A percentile compares a stretch with the other conserved stretches of the same genome.
Evolutionary conservation across 2,113 vertebrate species (phyloP).

Genomic region (Corynorhinus townsendii): DNA sequence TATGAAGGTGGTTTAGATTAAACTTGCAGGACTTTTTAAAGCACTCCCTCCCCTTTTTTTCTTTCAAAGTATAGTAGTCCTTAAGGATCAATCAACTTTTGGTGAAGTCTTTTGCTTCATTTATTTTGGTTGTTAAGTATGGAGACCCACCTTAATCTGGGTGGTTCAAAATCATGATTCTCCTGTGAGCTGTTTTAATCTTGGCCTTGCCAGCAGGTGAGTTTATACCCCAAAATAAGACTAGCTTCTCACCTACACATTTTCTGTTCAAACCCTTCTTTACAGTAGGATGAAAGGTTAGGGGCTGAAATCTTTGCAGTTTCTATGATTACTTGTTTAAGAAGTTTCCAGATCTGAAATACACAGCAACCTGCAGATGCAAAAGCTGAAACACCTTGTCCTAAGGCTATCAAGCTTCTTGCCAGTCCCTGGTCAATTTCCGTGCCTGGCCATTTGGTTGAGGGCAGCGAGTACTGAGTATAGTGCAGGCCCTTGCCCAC

Average conservation of each 20-base stretch:
- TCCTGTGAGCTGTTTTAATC: not conserved
- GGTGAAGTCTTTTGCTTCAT: no score
- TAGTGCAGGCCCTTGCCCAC: no score
- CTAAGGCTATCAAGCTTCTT: not conserved
- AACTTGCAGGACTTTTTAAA: no score
- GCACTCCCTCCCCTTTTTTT: no score
- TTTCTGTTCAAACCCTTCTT: no score
- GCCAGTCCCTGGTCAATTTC: not conserved
- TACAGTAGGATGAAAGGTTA: not conserved
- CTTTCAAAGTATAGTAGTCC: no score
- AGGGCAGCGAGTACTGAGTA: not conserved
- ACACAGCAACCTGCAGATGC: not conserved
- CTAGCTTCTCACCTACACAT: no score
- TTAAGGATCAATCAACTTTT: no score
- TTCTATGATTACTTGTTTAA: not conserved
- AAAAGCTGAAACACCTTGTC: not conserved
- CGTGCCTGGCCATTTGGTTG: not conserved
- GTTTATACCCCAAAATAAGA: no score
- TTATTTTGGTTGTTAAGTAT: no score
- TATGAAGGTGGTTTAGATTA: no score
- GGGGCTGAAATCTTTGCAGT: not conserved
- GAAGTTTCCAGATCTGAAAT: not conserved
- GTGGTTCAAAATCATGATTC: not conserved
- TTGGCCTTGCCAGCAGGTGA: not conserved
- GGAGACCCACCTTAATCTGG: not conserved